These are phyloP conservation scores for Chaetorhynchus papuensis DNA, from an alignment of 2,113 vertebrate species.

Conservation along the genomic window DNA sequence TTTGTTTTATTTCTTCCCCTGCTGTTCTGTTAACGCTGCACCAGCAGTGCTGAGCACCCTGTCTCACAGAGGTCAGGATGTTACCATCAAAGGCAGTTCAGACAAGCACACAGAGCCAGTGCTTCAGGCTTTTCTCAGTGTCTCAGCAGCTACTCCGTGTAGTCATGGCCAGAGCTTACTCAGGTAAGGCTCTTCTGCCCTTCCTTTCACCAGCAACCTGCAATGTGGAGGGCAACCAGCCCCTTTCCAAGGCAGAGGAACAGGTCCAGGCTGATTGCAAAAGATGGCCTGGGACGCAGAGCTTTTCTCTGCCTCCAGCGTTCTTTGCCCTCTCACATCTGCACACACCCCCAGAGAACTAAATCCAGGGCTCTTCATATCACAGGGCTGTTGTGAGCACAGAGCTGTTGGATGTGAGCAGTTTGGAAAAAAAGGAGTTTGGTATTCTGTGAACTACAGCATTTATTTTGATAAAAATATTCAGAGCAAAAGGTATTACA, in stretches of 20 bases:
- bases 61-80: background rate
- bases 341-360: background rate
- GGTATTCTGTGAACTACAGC: background rate
- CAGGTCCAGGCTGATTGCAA: background rate
- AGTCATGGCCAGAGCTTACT: background rate
- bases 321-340: fast-evolving
- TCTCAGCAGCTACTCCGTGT: fast-evolving
- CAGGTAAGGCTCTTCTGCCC: background rate
- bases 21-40: background rate
- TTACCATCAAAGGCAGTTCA: background rate
- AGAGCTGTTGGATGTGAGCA: background rate
- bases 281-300: no score
- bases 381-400: background rate
- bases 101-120: background rate
- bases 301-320: background rate
- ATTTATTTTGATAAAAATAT: background rate
- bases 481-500: background rate
- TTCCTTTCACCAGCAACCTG: background rate
- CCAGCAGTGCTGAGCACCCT: background rate
- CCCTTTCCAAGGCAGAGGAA: background rate
- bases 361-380: background rate
- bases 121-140: background rate
- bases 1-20: background rate
- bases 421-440: background rate
- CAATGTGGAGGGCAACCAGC: background rate